Percentiles rank a stretch among this genome's conserved stretches.
Evolutionary conservation across 1,140 invertebrate species (phyloP).

Genomic region (Bathynomus jamesi): DNA sequence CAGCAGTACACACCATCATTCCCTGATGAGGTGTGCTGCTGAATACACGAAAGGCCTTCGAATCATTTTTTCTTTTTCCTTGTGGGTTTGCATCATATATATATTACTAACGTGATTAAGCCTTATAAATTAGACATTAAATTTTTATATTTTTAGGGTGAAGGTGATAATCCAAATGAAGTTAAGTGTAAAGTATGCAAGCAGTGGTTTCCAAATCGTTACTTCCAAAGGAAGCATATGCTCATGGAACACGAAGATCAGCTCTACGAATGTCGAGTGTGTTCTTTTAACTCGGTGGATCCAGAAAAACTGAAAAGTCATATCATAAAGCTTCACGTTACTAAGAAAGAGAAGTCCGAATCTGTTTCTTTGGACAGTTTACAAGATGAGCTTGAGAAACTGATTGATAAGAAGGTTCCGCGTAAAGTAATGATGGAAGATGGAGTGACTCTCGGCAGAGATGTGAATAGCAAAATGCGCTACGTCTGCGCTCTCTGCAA

Average conservation of each 20-base stretch:
- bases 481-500: constrained; percentile 34
- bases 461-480: constrained; percentile 25
- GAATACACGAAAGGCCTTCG: too few species aligned
- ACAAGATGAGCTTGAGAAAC: constrained; percentile 25
- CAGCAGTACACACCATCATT: too few species aligned
- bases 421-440: constrained; percentile 36
- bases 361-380: constrained; percentile 22
- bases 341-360: constrained; percentile 30
- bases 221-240: constrained; percentile 32
- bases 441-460: constrained; percentile 30
- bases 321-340: constrained; percentile 34
- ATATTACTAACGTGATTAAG: too few species aligned
- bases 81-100: too few species aligned
- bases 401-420: constrained; percentile 30
- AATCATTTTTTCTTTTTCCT: too few species aligned
- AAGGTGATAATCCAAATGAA: neutral
- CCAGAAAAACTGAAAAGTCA: constrained; percentile 36
- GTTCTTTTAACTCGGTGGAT: constrained; percentile 29
- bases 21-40: too few species aligned
- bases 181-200: constrained; percentile 34
- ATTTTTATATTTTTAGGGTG: neutral
- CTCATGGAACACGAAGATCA: constrained; percentile 36
- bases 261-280: constrained; percentile 33
- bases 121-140: neutral
- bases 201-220: constrained; percentile 29